Evolutionary conservation across 2,113 vertebrate species (phyloP).

Genomic region (Epinephelus cyanopodus): DNA sequence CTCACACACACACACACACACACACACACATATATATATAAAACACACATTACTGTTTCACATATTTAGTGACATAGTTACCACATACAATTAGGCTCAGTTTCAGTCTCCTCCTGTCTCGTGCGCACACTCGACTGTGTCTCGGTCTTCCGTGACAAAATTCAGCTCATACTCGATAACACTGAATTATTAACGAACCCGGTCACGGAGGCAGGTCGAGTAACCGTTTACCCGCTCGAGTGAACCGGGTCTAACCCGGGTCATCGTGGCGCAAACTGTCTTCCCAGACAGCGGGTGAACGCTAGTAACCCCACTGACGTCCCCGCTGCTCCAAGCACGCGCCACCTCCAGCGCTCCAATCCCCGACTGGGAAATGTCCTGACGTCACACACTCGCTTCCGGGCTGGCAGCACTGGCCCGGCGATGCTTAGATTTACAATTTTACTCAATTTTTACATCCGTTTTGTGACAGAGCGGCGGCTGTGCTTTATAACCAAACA

Average conservation of each 20-base stretch:
- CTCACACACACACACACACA: too few relatives aligned
- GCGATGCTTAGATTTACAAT: conserved; percentile 65
- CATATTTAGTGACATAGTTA: too few relatives aligned
- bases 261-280: not conserved
- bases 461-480: not conserved
- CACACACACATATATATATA: too few relatives aligned
- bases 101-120: too few relatives aligned
- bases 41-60: too few relatives aligned
- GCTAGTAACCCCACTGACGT: conserved; percentile 84
- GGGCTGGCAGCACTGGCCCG: conserved; percentile 68
- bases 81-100: too few relatives aligned
- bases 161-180: not conserved
- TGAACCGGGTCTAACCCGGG: not conserved
- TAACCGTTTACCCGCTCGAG: too few relatives aligned
- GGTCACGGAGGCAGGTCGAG: not conserved
- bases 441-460: conserved; percentile 30
- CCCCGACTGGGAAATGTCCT: conserved; percentile 46
- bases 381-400: conserved; percentile 80
- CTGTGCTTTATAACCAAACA: not conserved
- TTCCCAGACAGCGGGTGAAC: conserved; percentile 66
- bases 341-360: conserved; percentile 87
- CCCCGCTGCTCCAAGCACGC: conserved; percentile 80
- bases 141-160: not conserved
- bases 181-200: not conserved
- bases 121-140: not conserved